Evolutionary conservation across 2,113 vertebrate species (phyloP).

Genomic region (Hypanus sabinus): DNA sequence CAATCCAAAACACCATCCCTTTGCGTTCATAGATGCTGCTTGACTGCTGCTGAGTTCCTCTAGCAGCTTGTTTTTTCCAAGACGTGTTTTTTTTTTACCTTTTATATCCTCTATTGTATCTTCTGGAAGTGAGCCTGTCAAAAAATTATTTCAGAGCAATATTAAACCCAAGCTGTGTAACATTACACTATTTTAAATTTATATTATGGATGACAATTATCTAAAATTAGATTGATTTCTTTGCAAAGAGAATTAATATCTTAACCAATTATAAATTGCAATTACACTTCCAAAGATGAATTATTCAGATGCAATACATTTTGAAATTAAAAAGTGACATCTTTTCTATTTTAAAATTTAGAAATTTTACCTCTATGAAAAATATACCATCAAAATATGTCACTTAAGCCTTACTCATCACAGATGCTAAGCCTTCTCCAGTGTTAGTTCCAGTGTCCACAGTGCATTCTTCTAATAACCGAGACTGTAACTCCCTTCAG

Average conservation of each 20-base stretch:
- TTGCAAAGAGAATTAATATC: neutral
- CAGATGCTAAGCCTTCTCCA: conserved; percentile 75
- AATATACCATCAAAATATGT: neutral
- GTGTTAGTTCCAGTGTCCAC: conserved; percentile 77
- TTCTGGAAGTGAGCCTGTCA: conserved; percentile 77
- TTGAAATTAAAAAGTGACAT: neutral
- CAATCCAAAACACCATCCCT: too few relatives aligned
- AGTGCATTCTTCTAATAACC: conserved; percentile 81
- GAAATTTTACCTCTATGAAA: neutral
- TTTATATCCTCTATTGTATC: conserved; percentile 93
- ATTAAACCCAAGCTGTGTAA: neutral
- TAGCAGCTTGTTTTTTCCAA: too few relatives aligned
- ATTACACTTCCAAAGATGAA: neutral
- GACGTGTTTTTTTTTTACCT: conserved; percentile 55
- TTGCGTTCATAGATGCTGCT: too few relatives aligned
- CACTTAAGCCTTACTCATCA: conserved; percentile 66
- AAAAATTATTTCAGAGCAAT: neutral
- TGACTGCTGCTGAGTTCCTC: too few relatives aligned
- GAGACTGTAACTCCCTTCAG: conserved; percentile 75
- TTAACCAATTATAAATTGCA: neutral
- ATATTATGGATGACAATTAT: neutral
- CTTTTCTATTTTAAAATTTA: neutral
- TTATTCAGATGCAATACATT: neutral
- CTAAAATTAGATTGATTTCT: neutral
- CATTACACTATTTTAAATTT: neutral